These are phyloP conservation scores for Andrena cerasifolii DNA, from an alignment of 1,140 invertebrate genomes.

Conservation along the genomic window DNA sequence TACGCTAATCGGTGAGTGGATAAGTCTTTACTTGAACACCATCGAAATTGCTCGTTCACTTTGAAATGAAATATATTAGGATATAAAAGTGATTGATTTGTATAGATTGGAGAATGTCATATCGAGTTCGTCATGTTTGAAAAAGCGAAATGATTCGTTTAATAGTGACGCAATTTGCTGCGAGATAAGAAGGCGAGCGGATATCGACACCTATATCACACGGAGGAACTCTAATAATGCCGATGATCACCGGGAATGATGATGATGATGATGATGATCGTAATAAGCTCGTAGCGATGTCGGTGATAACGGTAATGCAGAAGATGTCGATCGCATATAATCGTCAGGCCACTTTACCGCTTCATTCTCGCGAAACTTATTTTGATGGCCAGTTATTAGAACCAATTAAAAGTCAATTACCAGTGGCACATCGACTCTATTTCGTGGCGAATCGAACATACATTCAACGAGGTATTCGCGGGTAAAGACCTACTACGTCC, in stretches of 20 bases:
- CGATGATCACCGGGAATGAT: slow-evolving; percentile 33
- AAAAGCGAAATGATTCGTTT: neutral
- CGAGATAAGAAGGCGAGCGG: neutral
- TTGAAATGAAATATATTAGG: no score
- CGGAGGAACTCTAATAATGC: slow-evolving; percentile 31
- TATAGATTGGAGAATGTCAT: neutral
- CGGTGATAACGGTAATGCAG: slow-evolving; percentile 40
- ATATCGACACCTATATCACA: neutral
- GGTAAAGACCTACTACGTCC: no score
- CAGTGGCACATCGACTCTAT: slow-evolving; percentile 35
- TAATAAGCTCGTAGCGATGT: neutral
- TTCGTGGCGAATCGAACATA: slow-evolving; percentile 21
- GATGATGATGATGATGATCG: neutral
- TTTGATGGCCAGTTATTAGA: slow-evolving; percentile 42
- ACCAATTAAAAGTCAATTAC: slow-evolving; percentile 72
- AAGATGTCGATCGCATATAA: slow-evolving; percentile 49
- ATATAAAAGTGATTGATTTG: neutral
- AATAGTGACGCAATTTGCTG: slow-evolving; percentile 12
- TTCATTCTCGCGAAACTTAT: slow-evolving; percentile 62
- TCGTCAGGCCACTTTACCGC: slow-evolving; percentile 60
- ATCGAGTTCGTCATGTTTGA: neutral
- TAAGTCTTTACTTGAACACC: no score
- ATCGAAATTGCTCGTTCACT: no score
- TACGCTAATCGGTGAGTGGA: no score
- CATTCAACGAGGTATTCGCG: neutral